Evolutionary conservation across 1,140 invertebrate species (phyloP).

Genomic region (Papilio helenus): DNA sequence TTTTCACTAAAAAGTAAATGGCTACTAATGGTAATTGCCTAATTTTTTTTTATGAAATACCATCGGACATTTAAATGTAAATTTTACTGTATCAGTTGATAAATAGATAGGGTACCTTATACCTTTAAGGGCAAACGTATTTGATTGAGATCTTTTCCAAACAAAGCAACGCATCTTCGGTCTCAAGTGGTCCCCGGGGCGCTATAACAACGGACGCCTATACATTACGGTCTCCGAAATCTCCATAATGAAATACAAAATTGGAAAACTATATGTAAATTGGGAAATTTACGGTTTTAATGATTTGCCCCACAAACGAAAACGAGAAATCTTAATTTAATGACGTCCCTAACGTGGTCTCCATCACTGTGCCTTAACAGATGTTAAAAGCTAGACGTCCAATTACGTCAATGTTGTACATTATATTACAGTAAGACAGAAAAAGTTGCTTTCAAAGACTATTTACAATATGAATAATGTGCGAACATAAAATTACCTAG

Average conservation of each 20-base stretch:
- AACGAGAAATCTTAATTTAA: background rate
- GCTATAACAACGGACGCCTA: background rate
- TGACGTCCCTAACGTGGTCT: background rate
- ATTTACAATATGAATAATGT: background rate
- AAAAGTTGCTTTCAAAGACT: background rate
- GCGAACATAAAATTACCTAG: background rate
- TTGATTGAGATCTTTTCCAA: slow-evolving; percentile 13
- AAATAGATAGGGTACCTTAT: background rate
- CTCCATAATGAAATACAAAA: slow-evolving; percentile 19
- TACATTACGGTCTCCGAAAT: slow-evolving; percentile 1
- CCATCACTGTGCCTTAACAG: background rate
- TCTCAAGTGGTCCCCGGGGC: slow-evolving; percentile 19
- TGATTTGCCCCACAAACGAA: background rate
- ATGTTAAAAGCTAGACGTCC: background rate
- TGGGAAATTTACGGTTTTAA: background rate
- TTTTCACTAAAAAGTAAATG: background rate
- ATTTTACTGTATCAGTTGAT: background rate
- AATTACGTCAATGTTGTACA: background rate
- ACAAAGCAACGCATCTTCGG: background rate
- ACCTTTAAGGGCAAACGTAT: background rate
- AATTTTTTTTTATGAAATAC: background rate
- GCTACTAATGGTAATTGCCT: background rate
- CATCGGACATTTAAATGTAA: background rate
- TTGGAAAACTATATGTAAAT: background rate
- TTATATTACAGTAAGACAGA: background rate